phyloP scores from a whole-genome alignment of 1,140 invertebrate species.

The Drosophila albomicans region DNA sequence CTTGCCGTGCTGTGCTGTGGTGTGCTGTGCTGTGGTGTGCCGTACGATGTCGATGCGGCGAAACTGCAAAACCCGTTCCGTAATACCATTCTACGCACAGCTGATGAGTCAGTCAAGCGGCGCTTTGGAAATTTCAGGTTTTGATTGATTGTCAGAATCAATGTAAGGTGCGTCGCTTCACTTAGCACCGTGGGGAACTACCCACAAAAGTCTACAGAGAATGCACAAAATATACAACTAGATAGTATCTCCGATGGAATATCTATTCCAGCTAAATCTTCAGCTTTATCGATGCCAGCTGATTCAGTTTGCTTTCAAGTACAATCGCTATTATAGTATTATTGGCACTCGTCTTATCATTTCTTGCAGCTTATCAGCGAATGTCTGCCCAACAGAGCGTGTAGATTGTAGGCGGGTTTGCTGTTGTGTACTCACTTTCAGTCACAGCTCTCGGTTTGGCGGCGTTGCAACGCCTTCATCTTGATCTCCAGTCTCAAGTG shows the following conservation, averaged over 20 bases:
- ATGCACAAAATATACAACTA: background rate
- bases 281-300: slow-evolving; percentile 9
- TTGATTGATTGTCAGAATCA: slow-evolving; percentile 34
- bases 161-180: slow-evolving; percentile 10
- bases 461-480: slow-evolving; percentile 29
- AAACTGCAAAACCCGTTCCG: slow-evolving; percentile 43
- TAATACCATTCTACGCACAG: slow-evolving; percentile 22
- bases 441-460: slow-evolving; percentile 25
- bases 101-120: slow-evolving; percentile 66
- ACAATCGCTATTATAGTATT: slow-evolving; percentile 4
- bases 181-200: slow-evolving; percentile 6
- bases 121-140: slow-evolving; percentile 61
- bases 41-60: slow-evolving; percentile 11
- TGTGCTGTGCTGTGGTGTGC: too few species aligned
- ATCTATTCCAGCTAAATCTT: background rate
- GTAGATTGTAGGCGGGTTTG: background rate
- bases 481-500: slow-evolving; percentile 39
- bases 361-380: slow-evolving; percentile 36
- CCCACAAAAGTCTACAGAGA: background rate
- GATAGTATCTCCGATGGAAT: background rate
- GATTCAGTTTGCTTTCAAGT: slow-evolving; percentile 5
- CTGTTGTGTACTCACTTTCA: slow-evolving; percentile 21
- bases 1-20: background rate
- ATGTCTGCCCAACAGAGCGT: slow-evolving; percentile 1
- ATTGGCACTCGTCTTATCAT: slow-evolving; percentile 38